Conservation (phyloP, 2,888 invertebrate species). For the Pemphredon lugubris region DNA sequence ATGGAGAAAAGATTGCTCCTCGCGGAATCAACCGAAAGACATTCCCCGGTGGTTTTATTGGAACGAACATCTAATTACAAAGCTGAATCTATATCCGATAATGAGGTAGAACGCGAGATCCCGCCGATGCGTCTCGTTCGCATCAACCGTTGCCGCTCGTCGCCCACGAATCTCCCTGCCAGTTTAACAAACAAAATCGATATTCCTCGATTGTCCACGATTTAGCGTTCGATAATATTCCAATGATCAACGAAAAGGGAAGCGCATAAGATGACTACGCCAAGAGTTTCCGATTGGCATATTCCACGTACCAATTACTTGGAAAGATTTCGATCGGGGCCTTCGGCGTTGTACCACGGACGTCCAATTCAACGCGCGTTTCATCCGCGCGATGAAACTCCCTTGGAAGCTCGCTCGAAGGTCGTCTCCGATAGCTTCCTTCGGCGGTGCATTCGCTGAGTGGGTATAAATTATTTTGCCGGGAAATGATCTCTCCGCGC, state of each 20-base stretch:
- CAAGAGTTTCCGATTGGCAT: neutral
- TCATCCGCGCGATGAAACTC: constrained; percentile 19
- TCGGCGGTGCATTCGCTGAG: constrained; percentile 41
- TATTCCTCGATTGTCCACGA: neutral
- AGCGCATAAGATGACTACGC: neutral
- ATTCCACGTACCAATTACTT: constrained; percentile 6
- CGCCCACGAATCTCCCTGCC: too few relatives aligned
- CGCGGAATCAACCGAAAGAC: too few relatives aligned
- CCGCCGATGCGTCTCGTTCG: too few relatives aligned
- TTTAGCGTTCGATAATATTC: neutral
- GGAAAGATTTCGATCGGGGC: constrained; percentile 27
- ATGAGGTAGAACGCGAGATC: too few relatives aligned
- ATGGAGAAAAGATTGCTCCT: too few relatives aligned
- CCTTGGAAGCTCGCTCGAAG: constrained; percentile 28
- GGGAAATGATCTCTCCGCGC: constrained; percentile 62
- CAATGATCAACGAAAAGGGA: neutral
- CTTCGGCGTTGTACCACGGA: constrained; percentile 10
- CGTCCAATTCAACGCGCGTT: constrained; percentile 16
- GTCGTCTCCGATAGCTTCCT: constrained; percentile 38
- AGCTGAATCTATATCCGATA: constrained; percentile 5
- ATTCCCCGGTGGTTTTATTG: too few relatives aligned
- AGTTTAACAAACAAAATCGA: too few relatives aligned
- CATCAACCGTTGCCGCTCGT: too few relatives aligned
- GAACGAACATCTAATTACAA: constrained; percentile 1
- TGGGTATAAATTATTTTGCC: constrained; percentile 64